Base-by-base conservation (phyloP, 2,797 vertebrate genomes). In the Fistularia tabacaria region DNA sequence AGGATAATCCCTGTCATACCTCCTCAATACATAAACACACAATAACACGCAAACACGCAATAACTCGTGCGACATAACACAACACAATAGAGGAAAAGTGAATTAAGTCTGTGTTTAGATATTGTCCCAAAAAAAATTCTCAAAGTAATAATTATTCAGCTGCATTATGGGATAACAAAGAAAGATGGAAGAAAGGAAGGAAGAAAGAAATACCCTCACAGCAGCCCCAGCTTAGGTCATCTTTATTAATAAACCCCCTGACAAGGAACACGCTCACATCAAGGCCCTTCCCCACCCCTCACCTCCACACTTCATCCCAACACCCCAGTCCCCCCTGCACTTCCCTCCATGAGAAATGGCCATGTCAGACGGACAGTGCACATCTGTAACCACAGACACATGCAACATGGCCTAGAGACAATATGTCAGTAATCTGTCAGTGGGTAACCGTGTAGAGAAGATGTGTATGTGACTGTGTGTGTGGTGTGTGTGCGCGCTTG, bases 191-290 rank as follows among this genome's bases (percentile, higher is more conserved):
- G 13, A 10, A 37, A 45, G 41, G 8, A 8, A n/a, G 12, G 7
- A 38, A 39, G n/a, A 38, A 14, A 46, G 12, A 52, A 48, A 64
- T 51, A 52, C 46, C 36, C 59, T 51, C 12, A 47, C 51, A 57
- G 69, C 57, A 57, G 55, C 75, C 58, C 63, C 4, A 58, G 64
- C 79, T 89, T 86, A 90, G 85, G 89, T 91, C 87, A 90, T 89
- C 85, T 88, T 90, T 92, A 91, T 92, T 90, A 90, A 91, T 88
- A 90, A 87, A 76, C 77, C 73, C 71, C 77, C 81, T 81, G 82
- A 86, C 83, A 88, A 89, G 80, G 86, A 81, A 82, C 86, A 80
- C 77, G 74, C 80, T 82, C 65, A 66, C 79, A 77, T 80, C 80
- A 71, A 77, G 81, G 70, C 78, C 66, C 56, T 54, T n/a, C 0